A percentile compares a stretch with the other conserved stretches of the same genome.
Evolutionary conservation across 2,888 invertebrate species (phyloP).

Genomic region (Synanthedon tipuliformis): DNA sequence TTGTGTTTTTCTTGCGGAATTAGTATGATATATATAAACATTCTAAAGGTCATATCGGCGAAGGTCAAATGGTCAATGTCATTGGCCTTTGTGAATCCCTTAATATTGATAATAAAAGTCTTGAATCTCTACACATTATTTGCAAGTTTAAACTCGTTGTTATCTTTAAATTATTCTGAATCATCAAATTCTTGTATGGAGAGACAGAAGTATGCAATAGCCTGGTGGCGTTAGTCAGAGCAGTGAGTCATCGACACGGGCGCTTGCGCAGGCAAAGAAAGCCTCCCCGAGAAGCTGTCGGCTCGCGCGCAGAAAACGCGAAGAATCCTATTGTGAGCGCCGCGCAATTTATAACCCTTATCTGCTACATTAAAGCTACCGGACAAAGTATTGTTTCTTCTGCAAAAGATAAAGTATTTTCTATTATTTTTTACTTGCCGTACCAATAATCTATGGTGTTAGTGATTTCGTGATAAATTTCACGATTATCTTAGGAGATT

Average conservation of each 20-base stretch:
- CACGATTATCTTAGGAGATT: not conserved
- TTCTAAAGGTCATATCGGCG: too few relatives aligned
- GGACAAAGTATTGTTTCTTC: slow-evolving; percentile 2
- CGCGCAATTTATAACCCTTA: slow-evolving; percentile 51
- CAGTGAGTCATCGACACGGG: slow-evolving; percentile 43
- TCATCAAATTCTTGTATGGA: slow-evolving; percentile 15
- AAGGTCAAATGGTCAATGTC: too few relatives aligned
- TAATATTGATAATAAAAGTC: too few relatives aligned
- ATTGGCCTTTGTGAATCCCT: too few relatives aligned
- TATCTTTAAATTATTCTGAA: not conserved
- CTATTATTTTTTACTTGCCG: not conserved
- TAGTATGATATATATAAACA: too few relatives aligned
- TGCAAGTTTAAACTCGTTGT: too few relatives aligned
- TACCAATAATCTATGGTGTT: not conserved
- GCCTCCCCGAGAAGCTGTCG: slow-evolving; percentile 22
- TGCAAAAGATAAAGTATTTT: not conserved
- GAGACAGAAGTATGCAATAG: slow-evolving; percentile 19
- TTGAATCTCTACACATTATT: too few relatives aligned
- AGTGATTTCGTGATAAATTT: not conserved
- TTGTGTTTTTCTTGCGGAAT: too few relatives aligned
- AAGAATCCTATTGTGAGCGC: slow-evolving; percentile 57
- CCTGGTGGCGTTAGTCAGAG: slow-evolving; percentile 33
- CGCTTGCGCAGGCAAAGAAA: slow-evolving; percentile 38
- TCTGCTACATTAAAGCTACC: slow-evolving; percentile 6
- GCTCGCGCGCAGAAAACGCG: slow-evolving; percentile 35